Evolutionary conservation across 2,113 vertebrate genomes (phyloP).

Genomic region (Talpa occidentalis): DNA sequence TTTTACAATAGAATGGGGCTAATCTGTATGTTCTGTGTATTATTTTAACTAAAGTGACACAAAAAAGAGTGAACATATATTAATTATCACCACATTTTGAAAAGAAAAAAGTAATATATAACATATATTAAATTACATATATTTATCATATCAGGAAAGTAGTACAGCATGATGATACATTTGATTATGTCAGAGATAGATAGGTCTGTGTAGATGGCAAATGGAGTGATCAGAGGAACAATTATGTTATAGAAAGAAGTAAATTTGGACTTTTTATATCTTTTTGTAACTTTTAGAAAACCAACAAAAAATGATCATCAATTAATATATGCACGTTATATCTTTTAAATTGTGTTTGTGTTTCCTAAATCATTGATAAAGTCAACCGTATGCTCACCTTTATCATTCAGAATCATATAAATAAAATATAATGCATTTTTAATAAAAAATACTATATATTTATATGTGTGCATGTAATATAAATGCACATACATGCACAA

Average conservation of each 20-base stretch:
- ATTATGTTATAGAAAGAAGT: not conserved
- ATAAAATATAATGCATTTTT: not conserved
- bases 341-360: slow-evolving; percentile 20
- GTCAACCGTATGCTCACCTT: not conserved
- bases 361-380: slow-evolving; percentile 22
- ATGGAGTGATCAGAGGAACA: not conserved
- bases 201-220: not conserved
- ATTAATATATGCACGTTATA: not conserved
- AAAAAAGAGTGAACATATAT: not conserved
- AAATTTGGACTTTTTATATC: not conserved
- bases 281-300: not conserved
- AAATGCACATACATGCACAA: not conserved
- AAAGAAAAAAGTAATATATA: not conserved
- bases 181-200: not conserved
- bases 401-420: not conserved
- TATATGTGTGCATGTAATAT: not conserved
- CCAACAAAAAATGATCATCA: not conserved
- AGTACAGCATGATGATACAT: not conserved
- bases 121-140: not conserved
- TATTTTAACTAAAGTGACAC: not conserved
- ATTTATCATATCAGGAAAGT: not conserved
- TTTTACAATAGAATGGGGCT: not conserved
- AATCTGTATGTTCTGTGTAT: not conserved
- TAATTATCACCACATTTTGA: not conserved
- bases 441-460: not conserved